Base-by-base conservation (phyloP, 1,140 invertebrate species). In the Drosophila cardini region DNA sequence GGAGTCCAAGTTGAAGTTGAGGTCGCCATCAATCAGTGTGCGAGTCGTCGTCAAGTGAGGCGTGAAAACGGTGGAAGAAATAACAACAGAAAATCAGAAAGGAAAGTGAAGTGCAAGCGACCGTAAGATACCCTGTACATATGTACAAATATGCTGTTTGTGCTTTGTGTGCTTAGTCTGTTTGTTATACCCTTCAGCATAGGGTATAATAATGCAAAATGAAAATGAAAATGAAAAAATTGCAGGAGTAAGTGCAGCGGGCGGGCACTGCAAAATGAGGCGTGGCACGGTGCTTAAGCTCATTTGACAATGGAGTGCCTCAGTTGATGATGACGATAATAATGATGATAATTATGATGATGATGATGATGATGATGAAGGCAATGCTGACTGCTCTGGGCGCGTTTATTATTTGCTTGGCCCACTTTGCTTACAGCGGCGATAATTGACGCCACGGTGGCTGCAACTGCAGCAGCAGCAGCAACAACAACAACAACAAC, bases 361-460 rank as follows among this genome's bases (percentile, higher is more conserved):
- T 13, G 32, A 36, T 4, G 70, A 38, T 15, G 62, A 50, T 26
- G 2, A 50, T 40, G n/a, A 40, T 40, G n/a, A 13, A 1, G 38
- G n/a, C 11, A n/a, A 13, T 15, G 34, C 11, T 6, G n/a, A 40
- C 40, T n/a, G 15, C 62, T 67, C 70, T 78, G 80, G 83, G 79
- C 83, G 79, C 69, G 83, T 87, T 79, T 83, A 83, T 83, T 86
- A 87, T 86, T 86, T 86, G 80, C 83, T 72, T 86, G 83, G 83
- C 83, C 83, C 83, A 86, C 79, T 86, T 86, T 86, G 69, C 72
- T 76, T 71, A 76, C 75, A 64, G 71, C 79, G 68, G 76, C 83
- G 82, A 86, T 86, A 86, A 86, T 86, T 87, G 82, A 87, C 78
- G 82, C 82, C 82, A 87, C 82, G 83, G 82, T 87, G 82, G 82